Conservation (phyloP, 37 sponge, comb jelly and placozoan genomes). For the Beroe forskalii region DNA sequence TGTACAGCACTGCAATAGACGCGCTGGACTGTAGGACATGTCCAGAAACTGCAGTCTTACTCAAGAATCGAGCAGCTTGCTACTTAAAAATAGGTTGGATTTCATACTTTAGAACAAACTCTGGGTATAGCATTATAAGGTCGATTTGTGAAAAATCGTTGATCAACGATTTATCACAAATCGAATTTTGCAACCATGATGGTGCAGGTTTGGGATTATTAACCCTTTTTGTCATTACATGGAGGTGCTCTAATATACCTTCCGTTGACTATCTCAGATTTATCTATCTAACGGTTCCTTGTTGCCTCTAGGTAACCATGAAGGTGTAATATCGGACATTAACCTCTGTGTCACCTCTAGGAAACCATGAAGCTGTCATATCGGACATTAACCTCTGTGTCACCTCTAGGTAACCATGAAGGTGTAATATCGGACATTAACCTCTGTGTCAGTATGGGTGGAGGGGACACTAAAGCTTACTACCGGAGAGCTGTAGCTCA, state of each 20-base stretch:
- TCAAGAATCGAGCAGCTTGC: slow-evolving; percentile 52
- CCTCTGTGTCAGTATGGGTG: slow-evolving; percentile 59
- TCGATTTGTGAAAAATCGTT: no score
- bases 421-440: slow-evolving; percentile 18
- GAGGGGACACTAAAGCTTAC: slow-evolving; percentile 51
- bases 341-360: slow-evolving; percentile 42
- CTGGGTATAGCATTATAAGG: no score
- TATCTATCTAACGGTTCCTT: no score
- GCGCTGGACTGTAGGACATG: background rate
- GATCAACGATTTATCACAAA: no score
- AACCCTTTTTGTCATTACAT: no score
- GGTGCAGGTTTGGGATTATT: no score
- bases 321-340: slow-evolving; percentile 2
- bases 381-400: slow-evolving; percentile 27
- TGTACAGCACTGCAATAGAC: background rate
- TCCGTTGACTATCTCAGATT: no score
- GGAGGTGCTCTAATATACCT: no score
- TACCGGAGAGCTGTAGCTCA: slow-evolving; percentile 40
- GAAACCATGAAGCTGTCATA: slow-evolving; percentile 5
- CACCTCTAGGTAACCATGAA: slow-evolving; percentile 6
- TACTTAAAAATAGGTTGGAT: slow-evolving; percentile 24
- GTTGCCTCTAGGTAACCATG: slow-evolving; percentile 11
- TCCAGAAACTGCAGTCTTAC: background rate
- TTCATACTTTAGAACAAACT: no score
- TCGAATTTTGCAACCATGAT: no score